Evolutionary conservation across 2,797 vertebrate genomes (phyloP).

Genomic region (Rhinatrema bivittatum): DNA sequence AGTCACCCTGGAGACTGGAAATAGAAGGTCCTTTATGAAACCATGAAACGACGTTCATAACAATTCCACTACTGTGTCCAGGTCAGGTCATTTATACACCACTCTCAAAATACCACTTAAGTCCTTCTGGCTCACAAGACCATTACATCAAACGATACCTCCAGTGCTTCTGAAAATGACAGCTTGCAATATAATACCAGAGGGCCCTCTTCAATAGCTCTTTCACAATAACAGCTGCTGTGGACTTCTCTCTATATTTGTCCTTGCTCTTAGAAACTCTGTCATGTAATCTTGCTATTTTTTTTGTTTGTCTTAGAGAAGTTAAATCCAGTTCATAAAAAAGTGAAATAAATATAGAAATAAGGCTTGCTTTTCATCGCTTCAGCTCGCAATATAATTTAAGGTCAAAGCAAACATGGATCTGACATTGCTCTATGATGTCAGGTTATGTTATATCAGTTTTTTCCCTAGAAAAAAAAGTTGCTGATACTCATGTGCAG

Average conservation of each 20-base stretch:
- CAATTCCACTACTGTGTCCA: conserved; percentile 45
- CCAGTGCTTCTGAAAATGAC: conserved; percentile 22
- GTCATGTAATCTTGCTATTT: not conserved
- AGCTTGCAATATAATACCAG: conserved; percentile 29
- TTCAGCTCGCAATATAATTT: not conserved
- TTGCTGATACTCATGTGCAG: too few species aligned
- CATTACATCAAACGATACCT: conserved; percentile 34
- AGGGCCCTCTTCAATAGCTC: conserved; percentile 21
- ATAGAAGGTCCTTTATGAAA: conserved; percentile 52
- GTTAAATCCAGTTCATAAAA: not conserved
- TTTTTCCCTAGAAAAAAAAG: too few species aligned
- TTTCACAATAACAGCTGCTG: conserved; percentile 28
- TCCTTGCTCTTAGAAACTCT: conserved; percentile 11
- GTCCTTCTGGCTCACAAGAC: conserved; percentile 27
- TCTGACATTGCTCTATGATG: too few species aligned
- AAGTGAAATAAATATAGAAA: too few species aligned
- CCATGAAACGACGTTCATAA: conserved; percentile 43
- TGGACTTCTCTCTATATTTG: conserved; percentile 1
- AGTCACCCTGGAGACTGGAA: conserved; percentile 40
- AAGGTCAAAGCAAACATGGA: not conserved
- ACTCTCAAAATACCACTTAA: conserved; percentile 36
- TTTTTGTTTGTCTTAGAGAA: conserved; percentile 8
- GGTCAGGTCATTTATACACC: conserved; percentile 38
- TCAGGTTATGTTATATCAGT: too few species aligned
- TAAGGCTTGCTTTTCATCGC: too few species aligned